Base-by-base conservation (phyloP, 2,113 vertebrate genomes). In the Oncorhynchus mykiss region DNA sequence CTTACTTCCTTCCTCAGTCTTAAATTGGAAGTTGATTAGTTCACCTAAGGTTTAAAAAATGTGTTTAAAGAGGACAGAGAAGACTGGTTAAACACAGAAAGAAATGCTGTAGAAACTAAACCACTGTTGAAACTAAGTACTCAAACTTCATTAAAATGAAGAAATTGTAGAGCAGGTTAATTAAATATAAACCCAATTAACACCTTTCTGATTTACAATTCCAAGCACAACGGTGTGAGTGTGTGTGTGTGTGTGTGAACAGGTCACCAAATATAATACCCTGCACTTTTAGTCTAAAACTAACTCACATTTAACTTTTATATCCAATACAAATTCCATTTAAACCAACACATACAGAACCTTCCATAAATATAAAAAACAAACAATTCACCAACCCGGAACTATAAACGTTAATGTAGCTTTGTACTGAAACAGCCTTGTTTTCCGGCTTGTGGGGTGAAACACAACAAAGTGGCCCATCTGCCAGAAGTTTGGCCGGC, bases 381-480 rank as follows among this genome's bases (percentile, higher is more conserved):
- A 11, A 45, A 12, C 39, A 45, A 11, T 45, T 45, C 39, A 45
- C 39, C 24, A 57, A 29, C 57, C 65, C 78, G 78, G 74, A 78
- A 73, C 75, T 70, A 70, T 76, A 85, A 78, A 85, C 62, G 72
- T 82, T 80, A 80, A 80, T 11, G 39, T 45, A 45, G 39, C 39
- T 12, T 45, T 82, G 75, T 80, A 82, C 68, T 67, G 29, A n/a
- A 14, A 20, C 7, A 45, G 39, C 5, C 11, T 6, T 14, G 13
- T 25, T 57, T 27, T 80, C 80, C 76, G 71, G 64, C 64, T 22
- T 27, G 39, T 39, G 39, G 69, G 80, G 74, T 78, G 66, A 73
- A 64, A 60, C 34, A 11, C 59, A 20, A 45, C 74, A 74, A 49
- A 79, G 16, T 18, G 27, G 71, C 29, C 71, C 66, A 73, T 67